Evolutionary conservation across 2,888 invertebrate species (phyloP), one percentile per base, ranked within the genome.

Genomic region (Philonicus albiceps): DNA sequence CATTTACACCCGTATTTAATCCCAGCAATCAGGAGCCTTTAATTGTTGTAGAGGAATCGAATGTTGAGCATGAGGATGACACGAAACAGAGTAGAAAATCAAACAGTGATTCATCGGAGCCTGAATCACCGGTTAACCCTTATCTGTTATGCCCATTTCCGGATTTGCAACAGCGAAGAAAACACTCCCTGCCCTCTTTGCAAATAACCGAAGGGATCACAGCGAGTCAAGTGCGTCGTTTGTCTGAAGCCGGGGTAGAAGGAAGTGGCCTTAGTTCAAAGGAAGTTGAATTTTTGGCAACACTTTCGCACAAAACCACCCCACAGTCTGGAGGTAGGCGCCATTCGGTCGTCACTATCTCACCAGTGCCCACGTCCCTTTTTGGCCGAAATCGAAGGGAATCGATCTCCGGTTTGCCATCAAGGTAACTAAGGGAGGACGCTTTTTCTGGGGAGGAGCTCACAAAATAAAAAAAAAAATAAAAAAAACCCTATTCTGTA

Each of bases 301-400:
- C 97, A 2, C 93, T 97, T 72, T 96, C 96, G 88, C 95, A 95
- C 90, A 95, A 95, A 30, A 94, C 95, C 2, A 93, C 93, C 34
- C 95, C 96, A 0, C 94, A 95, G 53, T 95, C 96, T 2, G 94
- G 95, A 8, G 96, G 95, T 4, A 94, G 97, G 89, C 94, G 97
- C 89, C 97, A 97, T 93, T 97, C 97, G 88, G 96, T 97, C 88
- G 97, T 97, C 74, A 97, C 97, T 89, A 97, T 97, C 90, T 96
- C 96, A 27, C 95, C 95, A 90, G 96, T 96, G 86, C 97, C 97
- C 3, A 94, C 95, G 86, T 94, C 96, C 55, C 91, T 97, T n/a
- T 97, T 97, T 89, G 96, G 96, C 0, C 94, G 96, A 76, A 96
- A 95, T 89, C 95, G 97, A 27, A 94, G 97, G 55, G 97, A 97